Percentiles rank a stretch among this genome's conserved stretches.
Conservation (phyloP, 2,888 invertebrate genomes). For the Leptinotarsa juncta region DNA sequence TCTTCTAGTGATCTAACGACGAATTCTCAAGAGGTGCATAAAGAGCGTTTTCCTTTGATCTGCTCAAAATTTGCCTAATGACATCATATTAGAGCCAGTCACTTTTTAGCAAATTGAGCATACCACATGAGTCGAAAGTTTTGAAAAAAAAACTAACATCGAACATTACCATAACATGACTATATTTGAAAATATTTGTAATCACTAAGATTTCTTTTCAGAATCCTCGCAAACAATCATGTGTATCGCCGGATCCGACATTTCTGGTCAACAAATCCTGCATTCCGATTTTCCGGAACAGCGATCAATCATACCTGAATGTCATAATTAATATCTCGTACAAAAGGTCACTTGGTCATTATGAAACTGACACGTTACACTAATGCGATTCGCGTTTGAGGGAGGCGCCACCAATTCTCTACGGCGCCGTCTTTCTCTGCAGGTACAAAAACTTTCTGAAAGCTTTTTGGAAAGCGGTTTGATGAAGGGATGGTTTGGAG, state of each 20-base stretch:
- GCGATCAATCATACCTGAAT: slow-evolving; percentile 25
- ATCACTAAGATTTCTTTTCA: too few species aligned
- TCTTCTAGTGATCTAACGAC: too few species aligned
- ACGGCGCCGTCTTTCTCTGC: slow-evolving; percentile 5
- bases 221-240: neutral
- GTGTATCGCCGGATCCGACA: neutral
- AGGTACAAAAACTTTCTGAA: slow-evolving; percentile 1
- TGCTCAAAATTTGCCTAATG: too few species aligned
- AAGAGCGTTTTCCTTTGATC: too few species aligned
- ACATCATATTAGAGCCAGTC: too few species aligned
- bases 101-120: too few species aligned
- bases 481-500: neutral
- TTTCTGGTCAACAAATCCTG: neutral
- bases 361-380: slow-evolving; percentile 17
- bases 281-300: slow-evolving; percentile 17
- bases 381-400: slow-evolving; percentile 14
- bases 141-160: too few species aligned
- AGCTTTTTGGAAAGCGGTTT: slow-evolving; percentile 1
- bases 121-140: too few species aligned
- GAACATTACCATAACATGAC: too few species aligned
- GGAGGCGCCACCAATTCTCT: slow-evolving; percentile 7
- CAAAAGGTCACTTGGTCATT: slow-evolving; percentile 16
- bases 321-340: slow-evolving; percentile 22
- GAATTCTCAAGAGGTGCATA: too few species aligned
- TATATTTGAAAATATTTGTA: too few species aligned